Percentiles rank a stretch among this genome's conserved stretches.
Conservation (phyloP, 1,140 invertebrate genomes). For the Lineus longissimus region DNA sequence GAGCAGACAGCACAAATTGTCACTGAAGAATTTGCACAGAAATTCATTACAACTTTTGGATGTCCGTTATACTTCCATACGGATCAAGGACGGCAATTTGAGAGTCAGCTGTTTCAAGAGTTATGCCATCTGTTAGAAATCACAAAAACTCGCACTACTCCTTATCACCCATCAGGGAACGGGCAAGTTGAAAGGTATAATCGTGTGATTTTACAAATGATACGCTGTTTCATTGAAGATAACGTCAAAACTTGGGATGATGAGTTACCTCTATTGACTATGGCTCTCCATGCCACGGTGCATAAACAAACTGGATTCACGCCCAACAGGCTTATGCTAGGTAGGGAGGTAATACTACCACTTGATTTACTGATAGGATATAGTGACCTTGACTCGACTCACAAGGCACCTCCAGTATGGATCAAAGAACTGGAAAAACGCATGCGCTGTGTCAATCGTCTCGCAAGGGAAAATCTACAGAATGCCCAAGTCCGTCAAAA, state of each 20-base stretch:
- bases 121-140: slow-evolving; percentile 16
- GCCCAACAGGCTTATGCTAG: slow-evolving; percentile 11
- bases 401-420: too few relatives aligned
- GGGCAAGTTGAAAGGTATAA: slow-evolving; percentile 26
- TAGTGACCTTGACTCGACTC: too few relatives aligned
- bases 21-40: background rate
- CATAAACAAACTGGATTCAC: slow-evolving; percentile 7
- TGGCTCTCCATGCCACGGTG: slow-evolving; percentile 8
- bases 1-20: background rate
- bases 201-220: slow-evolving; percentile 1
- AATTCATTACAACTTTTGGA: slow-evolving; percentile 9
- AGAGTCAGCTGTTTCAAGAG: slow-evolving; percentile 12
- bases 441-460: too few relatives aligned
- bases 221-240: slow-evolving; percentile 4
- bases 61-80: slow-evolving; percentile 14
- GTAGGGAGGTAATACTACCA: background rate
- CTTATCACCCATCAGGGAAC: slow-evolving; percentile 21
- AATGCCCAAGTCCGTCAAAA: too few relatives aligned
- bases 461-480: too few relatives aligned
- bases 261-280: slow-evolving; percentile 6
- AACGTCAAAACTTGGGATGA: slow-evolving; percentile 11
- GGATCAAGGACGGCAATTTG: slow-evolving; percentile 13
- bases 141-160: slow-evolving; percentile 20
- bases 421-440: too few relatives aligned
- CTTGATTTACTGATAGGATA: too few relatives aligned